These are phyloP conservation scores for Dynastes grantii DNA, from an alignment of 2,888 invertebrate species.

Conservation along the genomic window DNA sequence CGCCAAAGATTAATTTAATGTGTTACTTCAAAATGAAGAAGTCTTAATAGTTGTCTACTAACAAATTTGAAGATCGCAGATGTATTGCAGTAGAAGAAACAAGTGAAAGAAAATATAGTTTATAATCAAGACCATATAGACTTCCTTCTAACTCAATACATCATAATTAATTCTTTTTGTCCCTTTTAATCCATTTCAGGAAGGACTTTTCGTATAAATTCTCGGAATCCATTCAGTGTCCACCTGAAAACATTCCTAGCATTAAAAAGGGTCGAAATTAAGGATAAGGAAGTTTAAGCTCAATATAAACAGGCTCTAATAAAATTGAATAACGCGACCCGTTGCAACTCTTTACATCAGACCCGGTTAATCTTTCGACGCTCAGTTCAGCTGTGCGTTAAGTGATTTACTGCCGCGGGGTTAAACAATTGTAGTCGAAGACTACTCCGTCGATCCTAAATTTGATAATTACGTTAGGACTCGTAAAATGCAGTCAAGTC, in stretches of 20 bases:
- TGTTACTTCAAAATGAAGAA: too few relatives aligned
- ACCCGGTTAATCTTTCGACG: constrained; percentile 42
- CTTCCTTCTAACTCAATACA: too few relatives aligned
- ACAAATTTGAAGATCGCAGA: too few relatives aligned
- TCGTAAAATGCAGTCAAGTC: constrained; percentile 56
- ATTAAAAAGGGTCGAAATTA: neutral
- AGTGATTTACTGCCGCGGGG: constrained; percentile 42
- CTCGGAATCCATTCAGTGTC: constrained; percentile 6
- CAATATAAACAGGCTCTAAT: constrained; percentile 19
- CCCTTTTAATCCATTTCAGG: too few relatives aligned
- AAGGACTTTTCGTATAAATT: too few relatives aligned
- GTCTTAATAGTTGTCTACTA: too few relatives aligned
- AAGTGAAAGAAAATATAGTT: too few relatives aligned
- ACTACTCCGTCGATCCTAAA: constrained; percentile 50
- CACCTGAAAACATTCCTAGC: neutral
- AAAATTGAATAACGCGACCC: constrained; percentile 20
- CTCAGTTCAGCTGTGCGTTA: constrained; percentile 46
- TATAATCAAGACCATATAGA: too few relatives aligned
- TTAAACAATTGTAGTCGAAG: constrained; percentile 40
- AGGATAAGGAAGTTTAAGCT: constrained; percentile 16
- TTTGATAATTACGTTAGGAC: constrained; percentile 57
- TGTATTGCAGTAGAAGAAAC: too few relatives aligned
- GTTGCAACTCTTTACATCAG: constrained; percentile 30
- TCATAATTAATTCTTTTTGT: too few relatives aligned
- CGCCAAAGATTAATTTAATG: too few relatives aligned